Conservation (phyloP, 2,797 vertebrate species). For the Rhinoraja longicauda region DNA sequence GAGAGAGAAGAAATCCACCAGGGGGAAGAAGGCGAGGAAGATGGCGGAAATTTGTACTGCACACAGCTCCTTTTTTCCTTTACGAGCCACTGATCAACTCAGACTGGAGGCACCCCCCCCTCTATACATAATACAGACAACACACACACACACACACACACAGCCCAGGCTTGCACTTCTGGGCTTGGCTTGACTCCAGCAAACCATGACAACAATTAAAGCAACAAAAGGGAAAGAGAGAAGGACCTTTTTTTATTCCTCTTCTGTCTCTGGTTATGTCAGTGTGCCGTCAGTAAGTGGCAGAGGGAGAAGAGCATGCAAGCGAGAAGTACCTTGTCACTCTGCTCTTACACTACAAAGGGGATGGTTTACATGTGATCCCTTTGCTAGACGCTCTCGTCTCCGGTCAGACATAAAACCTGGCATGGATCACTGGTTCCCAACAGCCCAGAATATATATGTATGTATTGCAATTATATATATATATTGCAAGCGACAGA, state of each 20-base stretch:
- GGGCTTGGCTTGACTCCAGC: constrained; percentile 26
- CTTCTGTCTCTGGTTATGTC: constrained; percentile 26
- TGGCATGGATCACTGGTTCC: constrained; percentile 55
- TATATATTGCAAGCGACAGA: background rate
- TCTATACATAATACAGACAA: constrained; percentile 23
- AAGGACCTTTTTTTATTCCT: background rate
- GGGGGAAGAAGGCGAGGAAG: constrained; percentile 10
- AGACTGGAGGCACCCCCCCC: constrained; percentile 34
- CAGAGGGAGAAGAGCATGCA: constrained; percentile 53
- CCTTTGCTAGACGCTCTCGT: constrained; percentile 77
- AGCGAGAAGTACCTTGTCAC: constrained; percentile 79
- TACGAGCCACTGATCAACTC: constrained; percentile 33
- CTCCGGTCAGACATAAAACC: constrained; percentile 60
- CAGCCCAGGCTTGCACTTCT: background rate
- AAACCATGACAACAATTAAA: constrained; percentile 36
- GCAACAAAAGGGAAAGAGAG: constrained; percentile 22
- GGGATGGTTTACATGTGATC: constrained; percentile 83
- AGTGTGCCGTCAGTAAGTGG: constrained; percentile 46
- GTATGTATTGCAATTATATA: background rate
- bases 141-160: constrained; percentile 30
- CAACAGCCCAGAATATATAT: constrained; percentile 6
- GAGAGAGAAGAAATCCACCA: constrained; percentile 22
- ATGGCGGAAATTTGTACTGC: constrained; percentile 34
- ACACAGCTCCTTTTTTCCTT: constrained; percentile 22
- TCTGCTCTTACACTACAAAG: constrained; percentile 80